Evolutionary conservation across 2,797 vertebrate genomes (phyloP).

Genomic region (Pseudochirops cupreus): DNA sequence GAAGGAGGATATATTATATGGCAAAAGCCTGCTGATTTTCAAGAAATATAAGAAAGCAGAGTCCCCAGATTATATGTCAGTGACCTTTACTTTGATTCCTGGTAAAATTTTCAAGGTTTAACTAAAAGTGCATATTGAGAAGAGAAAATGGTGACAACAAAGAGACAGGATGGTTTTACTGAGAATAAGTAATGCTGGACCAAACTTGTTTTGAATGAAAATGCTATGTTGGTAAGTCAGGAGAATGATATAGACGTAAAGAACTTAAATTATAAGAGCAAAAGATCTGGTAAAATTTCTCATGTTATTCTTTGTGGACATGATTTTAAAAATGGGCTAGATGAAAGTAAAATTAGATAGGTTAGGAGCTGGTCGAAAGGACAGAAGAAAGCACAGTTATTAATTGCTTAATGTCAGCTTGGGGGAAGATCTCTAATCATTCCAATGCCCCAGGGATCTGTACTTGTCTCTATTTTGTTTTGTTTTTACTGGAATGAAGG

Average conservation of each 20-base stretch:
- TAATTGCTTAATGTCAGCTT: neutral
- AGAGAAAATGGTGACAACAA: neutral
- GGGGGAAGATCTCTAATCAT: neutral
- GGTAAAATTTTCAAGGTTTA: neutral
- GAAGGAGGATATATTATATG: neutral
- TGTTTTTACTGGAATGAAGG: neutral
- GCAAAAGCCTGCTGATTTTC: neutral
- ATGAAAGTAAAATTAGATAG: neutral
- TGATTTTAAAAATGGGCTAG: neutral
- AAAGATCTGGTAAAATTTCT: neutral
- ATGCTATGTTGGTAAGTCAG: neutral
- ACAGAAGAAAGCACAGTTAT: neutral
- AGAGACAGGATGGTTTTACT: neutral
- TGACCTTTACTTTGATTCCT: neutral
- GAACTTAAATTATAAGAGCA: neutral
- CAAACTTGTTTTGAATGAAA: neutral
- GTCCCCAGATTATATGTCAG: neutral
- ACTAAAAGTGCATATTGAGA: neutral
- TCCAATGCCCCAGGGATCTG: neutral
- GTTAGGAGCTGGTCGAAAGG: neutral
- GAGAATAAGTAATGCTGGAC: neutral
- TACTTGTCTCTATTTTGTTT: neutral
- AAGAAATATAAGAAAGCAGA: neutral
- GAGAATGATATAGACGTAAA: neutral
- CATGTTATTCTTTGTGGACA: neutral